Base-by-base conservation (phyloP, 2,797 vertebrate genomes). In the Cyprinella venusta region DNA sequence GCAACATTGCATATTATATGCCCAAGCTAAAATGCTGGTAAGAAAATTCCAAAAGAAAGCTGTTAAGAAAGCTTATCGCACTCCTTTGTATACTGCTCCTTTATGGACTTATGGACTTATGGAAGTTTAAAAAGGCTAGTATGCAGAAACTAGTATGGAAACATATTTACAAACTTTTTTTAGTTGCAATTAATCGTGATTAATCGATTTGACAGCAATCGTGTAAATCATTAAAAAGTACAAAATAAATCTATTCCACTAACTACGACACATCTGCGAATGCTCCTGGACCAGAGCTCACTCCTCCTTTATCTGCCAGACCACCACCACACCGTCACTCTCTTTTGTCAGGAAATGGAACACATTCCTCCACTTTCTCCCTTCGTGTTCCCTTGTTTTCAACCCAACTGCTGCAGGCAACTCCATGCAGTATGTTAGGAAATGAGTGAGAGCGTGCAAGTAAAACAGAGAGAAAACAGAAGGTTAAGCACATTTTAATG, bases 401-500 rank as follows among this genome's bases (percentile, higher is more conserved):
- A 19, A 7, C 65, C 5, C 38, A 76, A 81, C 68, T 68, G 81
- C 84, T 85, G 72, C 81, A 81, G 79, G 81, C 74, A 54, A 83
- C 59, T 80, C 69, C 21, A 6, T 52, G 69, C 40, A 63, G 84
- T 69, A 67, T 52, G 76, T 83, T 81, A 76, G 80, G 85, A 88
- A 83, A 85, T 18, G 21, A 85, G 21, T 48, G 74, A 82, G 85
- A 82, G 72, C 45, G 64, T 71, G 75, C 42, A 13, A 63, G 71
- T 38, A 83, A 81, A 81, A 78, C 8, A 7, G 54, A 83, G 45
- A 6, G 16, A 79, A 75, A 81, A 82, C 63, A 69, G 76, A 69
- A 85, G 81, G 86, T 89, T 87, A 89, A 89, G 85, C 85, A 85
- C 78, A 56, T 86, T 89, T 89, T 87, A 89, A 89, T 87, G 86